Evolutionary conservation across 2,113 vertebrate species (phyloP), one percentile per base, ranked within the genome.

Genomic region (Seriola quinqueradiata): DNA sequence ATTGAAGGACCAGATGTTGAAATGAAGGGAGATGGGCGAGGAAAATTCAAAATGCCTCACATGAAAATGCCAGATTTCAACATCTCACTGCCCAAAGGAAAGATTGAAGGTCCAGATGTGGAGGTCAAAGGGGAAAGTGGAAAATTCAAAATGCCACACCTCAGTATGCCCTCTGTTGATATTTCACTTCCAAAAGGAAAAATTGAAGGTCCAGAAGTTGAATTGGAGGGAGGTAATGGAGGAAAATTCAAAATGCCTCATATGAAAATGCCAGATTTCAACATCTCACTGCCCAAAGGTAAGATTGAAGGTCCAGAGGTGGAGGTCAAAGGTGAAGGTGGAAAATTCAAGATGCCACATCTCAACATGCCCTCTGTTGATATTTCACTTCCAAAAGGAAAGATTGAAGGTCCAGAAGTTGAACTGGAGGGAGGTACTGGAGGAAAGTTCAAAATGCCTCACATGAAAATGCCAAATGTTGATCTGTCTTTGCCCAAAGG

Each of bases 281-380:
- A 92, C 55, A 76, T 95, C 4, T 75, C 89, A 25, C 40, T 94
- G 4, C 90, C 93, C 16, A 92, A 89, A 83, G 82, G 77, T 8
- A 89, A 68, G 32, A 48, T 36, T 48, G 84, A 79, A 58, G 70
- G 52, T 28, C 64, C 77, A 75, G 77, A 86, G 1, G 13, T 72
- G 17, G 79, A 90, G 4, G 11, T 16, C 1, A 68, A 78, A 2
- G 78, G 63, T 14, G 84, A 67, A 6, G 87, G 85, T 4, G 82
- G 65, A 3, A 85, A 79, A 34, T 42, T 81, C 11, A 89, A 88
- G 59, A 88, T 80, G 10, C 59, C 90, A 34, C 85, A 90, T 40
- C 1, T 92, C 0, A 89, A 28, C 16, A 60, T 94, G 57, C 94
- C 95, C 0, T 81, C n/a, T 57, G 46, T 95, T 46, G 92, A 92